Percentiles rank a stretch among this genome's conserved stretches.
These are phyloP conservation scores for Cryptotermes secundus DNA, from an alignment of 1,140 invertebrate species.

Conservation along the genomic window DNA sequence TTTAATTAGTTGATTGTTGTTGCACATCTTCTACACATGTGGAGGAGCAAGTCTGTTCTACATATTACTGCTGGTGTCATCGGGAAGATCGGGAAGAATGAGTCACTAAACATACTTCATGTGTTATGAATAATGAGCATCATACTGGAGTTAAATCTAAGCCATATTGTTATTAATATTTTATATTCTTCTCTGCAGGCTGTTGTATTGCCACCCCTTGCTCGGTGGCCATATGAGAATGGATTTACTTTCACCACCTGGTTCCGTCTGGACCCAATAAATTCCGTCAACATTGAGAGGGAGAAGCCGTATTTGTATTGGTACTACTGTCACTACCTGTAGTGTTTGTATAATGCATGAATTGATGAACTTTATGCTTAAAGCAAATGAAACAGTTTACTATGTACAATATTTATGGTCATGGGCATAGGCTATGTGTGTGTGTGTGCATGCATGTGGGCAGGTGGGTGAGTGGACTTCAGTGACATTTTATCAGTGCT, in stretches of 20 bases:
- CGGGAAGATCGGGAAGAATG: no score
- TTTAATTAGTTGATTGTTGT: no score
- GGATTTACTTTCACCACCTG: constrained; percentile 99
- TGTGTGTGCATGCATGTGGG: background rate
- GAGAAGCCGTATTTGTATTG: constrained; percentile 98
- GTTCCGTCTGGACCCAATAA: constrained; percentile 97
- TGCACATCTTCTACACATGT: no score
- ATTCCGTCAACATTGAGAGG: constrained; percentile 96
- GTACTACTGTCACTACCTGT: constrained; percentile 57
- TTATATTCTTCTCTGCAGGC: constrained; percentile 62
- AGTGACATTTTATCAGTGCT: background rate
- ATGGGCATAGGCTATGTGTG: no score
- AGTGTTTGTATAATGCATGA: constrained; percentile 43
- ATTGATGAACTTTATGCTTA: background rate
- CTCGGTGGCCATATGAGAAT: constrained; percentile 97
- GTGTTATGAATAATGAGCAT: no score
- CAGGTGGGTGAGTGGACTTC: no score
- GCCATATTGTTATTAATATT: background rate
- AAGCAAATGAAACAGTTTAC: background rate
- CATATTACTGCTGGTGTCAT: no score
- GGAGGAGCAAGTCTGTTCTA: no score
- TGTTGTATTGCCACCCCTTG: constrained; percentile 92
- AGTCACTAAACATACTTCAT: no score
- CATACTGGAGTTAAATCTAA: no score
- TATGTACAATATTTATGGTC: background rate